A percentile compares a stretch with the other conserved stretches of the same genome.
These are phyloP conservation scores for Oenanthe melanoleuca DNA, from an alignment of 2,113 vertebrate species.

Conservation along the genomic window DNA sequence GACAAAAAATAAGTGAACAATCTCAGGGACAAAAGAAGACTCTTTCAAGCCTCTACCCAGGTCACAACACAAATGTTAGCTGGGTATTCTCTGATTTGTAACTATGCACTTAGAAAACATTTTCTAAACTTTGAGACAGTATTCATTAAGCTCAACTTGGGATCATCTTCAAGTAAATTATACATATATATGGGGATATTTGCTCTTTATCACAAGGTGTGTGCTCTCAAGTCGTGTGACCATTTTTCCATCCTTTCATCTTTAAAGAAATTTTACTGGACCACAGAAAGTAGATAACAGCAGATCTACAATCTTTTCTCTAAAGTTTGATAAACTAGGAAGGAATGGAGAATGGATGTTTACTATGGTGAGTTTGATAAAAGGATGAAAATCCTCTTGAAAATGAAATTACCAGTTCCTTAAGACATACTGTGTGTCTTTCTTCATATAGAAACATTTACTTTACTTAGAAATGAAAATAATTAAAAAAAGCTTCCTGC, in stretches of 20 bases:
- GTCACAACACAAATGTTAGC: not conserved
- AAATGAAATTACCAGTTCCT: not conserved
- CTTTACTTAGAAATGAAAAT: constrained; percentile 14
- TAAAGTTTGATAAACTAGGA: not conserved
- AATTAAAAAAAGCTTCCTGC: constrained; percentile 9
- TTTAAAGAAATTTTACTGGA: not conserved
- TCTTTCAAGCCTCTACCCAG: not conserved
- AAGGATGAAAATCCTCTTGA: not conserved
- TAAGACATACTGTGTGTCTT: not conserved
- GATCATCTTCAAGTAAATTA: not conserved
- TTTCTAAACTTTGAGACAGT: not conserved
- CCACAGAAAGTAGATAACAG: not conserved
- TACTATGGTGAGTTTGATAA: rapidly evolving
- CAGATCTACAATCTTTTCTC: not conserved
- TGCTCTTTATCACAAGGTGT: not conserved
- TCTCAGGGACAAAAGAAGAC: not conserved
- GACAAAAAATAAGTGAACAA: not conserved
- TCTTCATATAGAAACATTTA: not conserved
- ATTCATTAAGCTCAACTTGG: not conserved
- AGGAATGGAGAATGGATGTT: not conserved
- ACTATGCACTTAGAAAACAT: not conserved
- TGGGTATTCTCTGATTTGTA: not conserved
- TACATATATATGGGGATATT: not conserved
- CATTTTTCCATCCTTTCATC: not conserved
- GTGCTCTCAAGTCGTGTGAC: not conserved